These are phyloP conservation scores for Scomber scombrus DNA, from an alignment of 2,113 vertebrate genomes.

Conservation along the genomic window DNA sequence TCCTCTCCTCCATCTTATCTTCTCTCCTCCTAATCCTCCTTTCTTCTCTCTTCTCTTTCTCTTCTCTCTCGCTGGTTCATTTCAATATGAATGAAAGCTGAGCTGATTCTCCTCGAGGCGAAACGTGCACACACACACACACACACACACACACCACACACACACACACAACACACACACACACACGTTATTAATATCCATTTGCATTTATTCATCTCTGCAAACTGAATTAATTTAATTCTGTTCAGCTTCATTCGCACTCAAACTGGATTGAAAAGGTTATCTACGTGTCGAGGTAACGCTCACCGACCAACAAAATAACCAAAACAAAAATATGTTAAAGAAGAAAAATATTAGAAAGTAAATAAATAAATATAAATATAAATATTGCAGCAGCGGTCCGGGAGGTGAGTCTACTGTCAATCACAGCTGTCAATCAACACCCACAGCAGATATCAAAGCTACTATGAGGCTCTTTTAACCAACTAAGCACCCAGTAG, in stretches of 20 bases:
- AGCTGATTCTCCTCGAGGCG: constrained; percentile 63
- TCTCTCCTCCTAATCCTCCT: neutral
- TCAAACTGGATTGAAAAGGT: constrained; percentile 22
- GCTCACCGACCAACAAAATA: too few relatives aligned
- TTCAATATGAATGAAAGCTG: constrained; percentile 71
- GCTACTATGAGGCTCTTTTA: too few relatives aligned
- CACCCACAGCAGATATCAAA: too few relatives aligned
- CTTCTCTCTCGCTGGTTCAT: constrained; percentile 49
- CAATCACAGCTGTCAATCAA: too few relatives aligned
- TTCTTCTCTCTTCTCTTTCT: neutral
- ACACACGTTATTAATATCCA: neutral
- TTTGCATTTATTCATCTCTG: constrained; percentile 13
- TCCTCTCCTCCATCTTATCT: neutral
- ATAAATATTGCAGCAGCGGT: too few relatives aligned
- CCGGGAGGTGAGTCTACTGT: too few relatives aligned
- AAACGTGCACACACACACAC: neutral
- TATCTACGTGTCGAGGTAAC: neutral
- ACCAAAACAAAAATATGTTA: too few relatives aligned
- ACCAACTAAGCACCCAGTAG: too few relatives aligned
- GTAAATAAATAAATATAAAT: too few relatives aligned
- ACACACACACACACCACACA: neutral
- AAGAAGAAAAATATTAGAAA: too few relatives aligned
- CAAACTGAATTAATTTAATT: constrained; percentile 60
- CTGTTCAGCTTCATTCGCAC: constrained; percentile 36
- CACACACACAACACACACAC: neutral